These are phyloP conservation scores for Parauchenoglanis ngamensis DNA, from an alignment of 2,797 vertebrate genomes.

Conservation along the genomic window DNA sequence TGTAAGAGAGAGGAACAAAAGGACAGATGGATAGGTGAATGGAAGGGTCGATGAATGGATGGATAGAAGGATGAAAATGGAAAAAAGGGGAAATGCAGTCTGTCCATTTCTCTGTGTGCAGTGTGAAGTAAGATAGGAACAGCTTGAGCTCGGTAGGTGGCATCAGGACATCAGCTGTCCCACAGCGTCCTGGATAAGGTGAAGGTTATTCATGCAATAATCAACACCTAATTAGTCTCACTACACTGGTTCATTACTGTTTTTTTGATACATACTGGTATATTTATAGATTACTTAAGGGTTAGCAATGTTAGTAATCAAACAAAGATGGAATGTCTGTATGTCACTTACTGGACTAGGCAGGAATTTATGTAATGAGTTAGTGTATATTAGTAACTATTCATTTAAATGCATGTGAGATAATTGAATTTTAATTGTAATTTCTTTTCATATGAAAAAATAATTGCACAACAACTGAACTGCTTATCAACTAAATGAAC, in stretches of 20 bases:
- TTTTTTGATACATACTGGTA: neutral
- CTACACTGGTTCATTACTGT: neutral
- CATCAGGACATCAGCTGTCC: slow-evolving; percentile 49
- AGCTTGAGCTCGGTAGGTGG: slow-evolving; percentile 52
- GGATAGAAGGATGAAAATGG: neutral
- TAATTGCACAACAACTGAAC: too few relatives aligned
- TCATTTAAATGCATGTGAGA: neutral
- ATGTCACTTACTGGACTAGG: neutral
- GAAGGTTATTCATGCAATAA: slow-evolving; percentile 42
- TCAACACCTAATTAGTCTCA: slow-evolving; percentile 46
- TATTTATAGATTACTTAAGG: neutral
- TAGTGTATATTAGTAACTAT: neutral
- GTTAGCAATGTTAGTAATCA: neutral
- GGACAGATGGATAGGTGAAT: slow-evolving; percentile 23
- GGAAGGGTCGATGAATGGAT: slow-evolving; percentile 10
- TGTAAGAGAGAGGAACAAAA: neutral
- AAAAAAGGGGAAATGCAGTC: neutral
- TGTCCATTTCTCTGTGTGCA: neutral
- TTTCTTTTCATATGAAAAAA: neutral
- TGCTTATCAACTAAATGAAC: neutral
- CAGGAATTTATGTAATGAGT: neutral
- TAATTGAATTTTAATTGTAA: neutral
- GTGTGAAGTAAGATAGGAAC: slow-evolving; percentile 28
- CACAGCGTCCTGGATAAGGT: slow-evolving; percentile 24
- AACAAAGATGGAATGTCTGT: neutral